Evolutionary conservation across 2,888 invertebrate species (phyloP).

Genomic region (Dryobota labecula): DNA sequence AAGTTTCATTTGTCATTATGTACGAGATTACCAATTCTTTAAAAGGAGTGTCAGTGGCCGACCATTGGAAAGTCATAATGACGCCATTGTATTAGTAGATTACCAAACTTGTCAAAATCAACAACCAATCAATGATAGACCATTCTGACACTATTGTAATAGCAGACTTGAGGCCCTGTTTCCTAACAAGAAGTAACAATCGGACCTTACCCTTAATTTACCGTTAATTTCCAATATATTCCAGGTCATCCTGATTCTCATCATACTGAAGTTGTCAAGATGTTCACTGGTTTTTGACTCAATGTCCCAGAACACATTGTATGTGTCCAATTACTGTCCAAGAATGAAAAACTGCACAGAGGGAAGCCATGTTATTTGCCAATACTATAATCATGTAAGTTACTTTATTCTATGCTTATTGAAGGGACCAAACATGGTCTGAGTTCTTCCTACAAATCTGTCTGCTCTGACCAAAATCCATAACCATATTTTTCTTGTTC

Average conservation of each 20-base stretch:
- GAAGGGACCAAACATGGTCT: background rate
- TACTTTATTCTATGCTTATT: background rate
- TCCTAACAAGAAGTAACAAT: background rate
- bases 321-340: slow-evolving; percentile 50
- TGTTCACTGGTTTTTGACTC: slow-evolving; percentile 42
- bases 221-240: background rate
- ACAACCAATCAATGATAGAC: too few species aligned
- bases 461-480: background rate
- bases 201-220: background rate
- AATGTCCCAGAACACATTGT: slow-evolving; percentile 30
- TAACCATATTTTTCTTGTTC: background rate
- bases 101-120: too few species aligned
- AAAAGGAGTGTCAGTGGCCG: too few species aligned
- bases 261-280: slow-evolving; percentile 17
- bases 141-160: too few species aligned
- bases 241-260: slow-evolving; percentile 33
- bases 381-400: slow-evolving; percentile 51
- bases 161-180: too few species aligned
- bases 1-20: too few species aligned
- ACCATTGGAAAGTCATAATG: too few species aligned
- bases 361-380: slow-evolving; percentile 48
- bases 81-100: too few species aligned
- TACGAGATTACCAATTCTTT: too few species aligned
- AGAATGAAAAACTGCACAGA: slow-evolving; percentile 36
- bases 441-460: background rate